These are phyloP conservation scores for Cervus canadensis DNA, from an alignment of 2,113 vertebrate species.

Conservation along the genomic window DNA sequence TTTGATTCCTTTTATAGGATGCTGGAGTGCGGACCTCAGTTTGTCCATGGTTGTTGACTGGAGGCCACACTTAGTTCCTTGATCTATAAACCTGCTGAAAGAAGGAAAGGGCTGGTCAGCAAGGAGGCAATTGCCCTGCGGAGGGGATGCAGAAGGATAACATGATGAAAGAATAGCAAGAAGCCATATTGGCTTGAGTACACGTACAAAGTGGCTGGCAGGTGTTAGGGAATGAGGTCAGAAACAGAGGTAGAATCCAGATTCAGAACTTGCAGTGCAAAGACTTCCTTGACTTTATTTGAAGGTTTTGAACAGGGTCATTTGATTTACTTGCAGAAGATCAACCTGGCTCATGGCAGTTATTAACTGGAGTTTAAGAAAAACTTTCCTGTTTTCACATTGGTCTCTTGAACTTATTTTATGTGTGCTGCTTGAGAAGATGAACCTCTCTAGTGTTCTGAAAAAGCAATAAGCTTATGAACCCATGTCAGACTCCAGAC, in stretches of 20 bases:
- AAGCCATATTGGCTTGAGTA: neutral
- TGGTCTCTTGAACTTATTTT: neutral
- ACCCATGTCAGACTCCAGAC: neutral
- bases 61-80: neutral
- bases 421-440: neutral
- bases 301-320: neutral
- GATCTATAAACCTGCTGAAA: neutral
- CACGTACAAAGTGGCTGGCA: accelerated
- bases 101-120: neutral
- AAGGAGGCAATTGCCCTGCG: neutral
- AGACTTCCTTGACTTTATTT: neutral
- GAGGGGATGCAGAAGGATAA: neutral
- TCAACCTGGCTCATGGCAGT: neutral
- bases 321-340: neutral
- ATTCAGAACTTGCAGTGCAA: conserved; percentile 26
- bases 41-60: neutral
- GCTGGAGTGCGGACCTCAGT: neutral
- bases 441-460: neutral
- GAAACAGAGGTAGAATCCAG: accelerated
- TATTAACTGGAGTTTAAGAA: neutral
- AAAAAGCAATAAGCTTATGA: neutral
- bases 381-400: neutral
- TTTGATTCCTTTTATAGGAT: neutral
- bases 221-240: neutral
- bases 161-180: neutral